Evolutionary conservation across 2,888 invertebrate genomes (phyloP).

Genomic region (Hypselothyrea guttata): DNA sequence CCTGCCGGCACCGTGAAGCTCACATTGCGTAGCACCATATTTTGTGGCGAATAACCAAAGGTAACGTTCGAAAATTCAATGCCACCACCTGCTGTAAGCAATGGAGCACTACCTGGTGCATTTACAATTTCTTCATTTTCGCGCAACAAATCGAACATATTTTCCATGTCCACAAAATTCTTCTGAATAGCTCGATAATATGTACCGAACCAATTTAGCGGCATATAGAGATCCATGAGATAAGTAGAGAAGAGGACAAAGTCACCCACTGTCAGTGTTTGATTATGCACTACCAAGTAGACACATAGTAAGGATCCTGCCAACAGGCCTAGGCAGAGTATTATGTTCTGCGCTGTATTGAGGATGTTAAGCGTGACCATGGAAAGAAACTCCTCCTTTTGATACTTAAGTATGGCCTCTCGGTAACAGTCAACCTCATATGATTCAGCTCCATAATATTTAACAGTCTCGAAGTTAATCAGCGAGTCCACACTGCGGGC

Average conservation of each 20-base stretch:
- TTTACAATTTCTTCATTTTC: constrained; percentile 94
- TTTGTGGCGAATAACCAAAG: constrained; percentile 93
- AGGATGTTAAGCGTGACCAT: constrained; percentile 93
- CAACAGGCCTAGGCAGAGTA: constrained; percentile 92
- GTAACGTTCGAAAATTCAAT: constrained; percentile 95
- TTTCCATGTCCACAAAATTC: constrained; percentile 99
- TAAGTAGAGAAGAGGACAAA: constrained; percentile 98
- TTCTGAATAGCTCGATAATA: constrained; percentile 98
- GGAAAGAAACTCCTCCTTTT: constrained; percentile 95
- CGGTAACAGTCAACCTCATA: constrained; percentile 95
- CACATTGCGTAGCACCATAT: constrained; percentile 88
- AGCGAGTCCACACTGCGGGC: constrained; percentile 97
- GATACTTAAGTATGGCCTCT: constrained; percentile 92
- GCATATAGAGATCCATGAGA: constrained; percentile 96
- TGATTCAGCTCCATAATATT: constrained; percentile 97
- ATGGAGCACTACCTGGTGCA: constrained; percentile 88
- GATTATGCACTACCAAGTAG: constrained; percentile 89
- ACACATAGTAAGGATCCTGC: constrained; percentile 95
- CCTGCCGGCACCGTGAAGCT: constrained; percentile 92
- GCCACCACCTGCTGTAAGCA: constrained; percentile 85
- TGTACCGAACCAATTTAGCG: constrained; percentile 98
- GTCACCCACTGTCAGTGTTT: constrained; percentile 93
- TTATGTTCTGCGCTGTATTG: constrained; percentile 94
- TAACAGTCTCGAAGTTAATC: constrained; percentile 98
- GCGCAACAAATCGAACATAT: constrained; percentile 97